Conservation (phyloP, 2,797 vertebrate species). For the Heteromormyrus szaboi region DNA sequence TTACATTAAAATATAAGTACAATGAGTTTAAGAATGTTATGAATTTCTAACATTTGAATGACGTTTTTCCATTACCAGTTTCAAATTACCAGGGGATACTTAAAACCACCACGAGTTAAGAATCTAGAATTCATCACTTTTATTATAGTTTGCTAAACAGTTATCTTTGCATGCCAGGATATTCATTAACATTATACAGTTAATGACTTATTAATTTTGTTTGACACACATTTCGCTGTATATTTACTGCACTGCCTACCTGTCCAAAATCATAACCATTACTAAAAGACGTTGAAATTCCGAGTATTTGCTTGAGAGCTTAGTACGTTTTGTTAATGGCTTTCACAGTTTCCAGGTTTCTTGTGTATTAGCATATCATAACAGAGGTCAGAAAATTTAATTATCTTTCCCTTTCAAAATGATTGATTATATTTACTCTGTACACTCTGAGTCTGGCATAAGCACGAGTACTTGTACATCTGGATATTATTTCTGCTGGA, state of each 20-base stretch:
- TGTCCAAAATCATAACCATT: neutral
- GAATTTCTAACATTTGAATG: neutral
- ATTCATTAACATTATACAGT: slow-evolving; percentile 3
- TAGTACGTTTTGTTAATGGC: neutral
- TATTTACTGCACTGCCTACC: neutral
- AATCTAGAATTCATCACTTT: neutral
- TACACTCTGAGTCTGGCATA: neutral
- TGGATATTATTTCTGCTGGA: slow-evolving; percentile 1
- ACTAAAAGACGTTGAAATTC: neutral
- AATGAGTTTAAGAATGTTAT: neutral
- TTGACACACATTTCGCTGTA: neutral
- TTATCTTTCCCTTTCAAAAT: neutral
- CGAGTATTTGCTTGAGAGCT: neutral
- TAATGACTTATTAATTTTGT: neutral
- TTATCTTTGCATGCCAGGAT: neutral
- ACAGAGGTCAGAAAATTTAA: neutral
- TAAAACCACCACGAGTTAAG: neutral
- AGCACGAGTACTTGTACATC: neutral
- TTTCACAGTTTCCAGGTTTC: neutral
- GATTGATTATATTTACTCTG: neutral
- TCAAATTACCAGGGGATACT: neutral
- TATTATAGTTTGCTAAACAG: neutral
- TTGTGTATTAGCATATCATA: slow-evolving; percentile 4
- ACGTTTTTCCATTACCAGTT: neutral
- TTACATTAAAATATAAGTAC: neutral